phyloP scores from a whole-genome alignment of 2,113 vertebrate species.

The Conger conger region DNA sequence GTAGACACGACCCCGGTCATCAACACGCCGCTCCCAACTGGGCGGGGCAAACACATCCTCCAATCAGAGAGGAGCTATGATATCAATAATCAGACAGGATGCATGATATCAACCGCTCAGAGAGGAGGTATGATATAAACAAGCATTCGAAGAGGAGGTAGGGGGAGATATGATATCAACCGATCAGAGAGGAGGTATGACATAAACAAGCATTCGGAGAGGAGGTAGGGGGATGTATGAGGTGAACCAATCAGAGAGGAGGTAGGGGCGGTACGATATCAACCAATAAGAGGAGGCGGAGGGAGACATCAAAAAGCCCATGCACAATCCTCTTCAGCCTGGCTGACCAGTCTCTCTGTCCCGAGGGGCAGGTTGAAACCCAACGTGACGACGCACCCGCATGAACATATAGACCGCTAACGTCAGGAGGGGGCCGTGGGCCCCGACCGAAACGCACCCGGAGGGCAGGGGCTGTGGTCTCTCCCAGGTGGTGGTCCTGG shows the following conservation, averaged over 20 bases:
- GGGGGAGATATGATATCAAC: background rate
- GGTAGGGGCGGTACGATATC: background rate
- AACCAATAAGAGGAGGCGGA: background rate
- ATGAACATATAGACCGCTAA: too few relatives aligned
- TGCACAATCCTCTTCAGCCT: too few relatives aligned
- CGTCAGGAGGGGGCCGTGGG: too few relatives aligned
- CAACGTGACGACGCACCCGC: too few relatives aligned
- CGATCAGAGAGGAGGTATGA: background rate
- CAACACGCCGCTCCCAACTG: conserved; percentile 96
- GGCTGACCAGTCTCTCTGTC: too few relatives aligned
- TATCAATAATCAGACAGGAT: too few relatives aligned
- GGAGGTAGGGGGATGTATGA: too few relatives aligned
- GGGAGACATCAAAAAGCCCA: too few relatives aligned
- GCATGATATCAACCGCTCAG: background rate
- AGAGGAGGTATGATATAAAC: background rate
- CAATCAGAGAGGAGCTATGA: background rate
- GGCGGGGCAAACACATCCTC: conserved; percentile 15
- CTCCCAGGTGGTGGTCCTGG: conserved; percentile 96
- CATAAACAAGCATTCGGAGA: background rate
- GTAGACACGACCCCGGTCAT: conserved; percentile 92
- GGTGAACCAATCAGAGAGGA: too few relatives aligned
- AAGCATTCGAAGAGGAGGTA: background rate
- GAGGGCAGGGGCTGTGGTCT: conserved; percentile 93
- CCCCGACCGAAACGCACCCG: conserved; percentile 71
- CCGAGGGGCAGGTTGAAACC: too few relatives aligned